phyloP scores from a whole-genome alignment of 2,113 vertebrate genomes.

The Colossoma macropomum region DNA sequence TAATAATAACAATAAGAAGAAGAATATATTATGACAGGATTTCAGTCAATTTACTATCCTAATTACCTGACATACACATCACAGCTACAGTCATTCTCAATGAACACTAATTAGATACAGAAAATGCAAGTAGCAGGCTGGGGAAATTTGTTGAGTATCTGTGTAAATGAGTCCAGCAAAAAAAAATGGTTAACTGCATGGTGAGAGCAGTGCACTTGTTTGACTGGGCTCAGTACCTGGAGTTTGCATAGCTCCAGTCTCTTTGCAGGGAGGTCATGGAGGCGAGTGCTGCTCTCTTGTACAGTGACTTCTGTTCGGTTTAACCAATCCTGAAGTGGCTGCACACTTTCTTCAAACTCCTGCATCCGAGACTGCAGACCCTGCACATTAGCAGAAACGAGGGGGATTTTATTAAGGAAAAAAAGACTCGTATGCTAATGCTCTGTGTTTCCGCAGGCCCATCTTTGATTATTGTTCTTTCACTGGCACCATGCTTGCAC shows the following conservation, averaged over 20 bases:
- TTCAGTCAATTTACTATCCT: not conserved
- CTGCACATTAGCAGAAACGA: constrained; percentile 67
- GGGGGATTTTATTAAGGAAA: not conserved
- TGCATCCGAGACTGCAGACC: constrained; percentile 93
- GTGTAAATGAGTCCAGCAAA: not conserved
- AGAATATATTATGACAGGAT: not conserved
- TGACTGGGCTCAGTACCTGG: constrained; percentile 79
- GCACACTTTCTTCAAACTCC: constrained; percentile 89
- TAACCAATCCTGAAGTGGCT: constrained; percentile 92
- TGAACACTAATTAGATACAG: not conserved
- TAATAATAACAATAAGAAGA: not conserved
- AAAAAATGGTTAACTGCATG: no score
- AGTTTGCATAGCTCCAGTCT: constrained; percentile 90
- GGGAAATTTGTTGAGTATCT: not conserved
- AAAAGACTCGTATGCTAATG: not conserved
- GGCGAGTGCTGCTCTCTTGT: constrained; percentile 85
- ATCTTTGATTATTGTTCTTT: constrained; percentile 7
- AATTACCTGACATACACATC: not conserved
- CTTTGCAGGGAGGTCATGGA: constrained; percentile 92
- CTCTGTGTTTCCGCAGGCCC: not conserved
- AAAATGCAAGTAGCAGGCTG: no score
- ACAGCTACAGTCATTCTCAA: not conserved
- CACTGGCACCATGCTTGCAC: constrained; percentile 12
- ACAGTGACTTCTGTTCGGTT: constrained; percentile 84
- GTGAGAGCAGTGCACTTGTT: no score